Base-by-base conservation (phyloP, 2,888 invertebrate species). In the Dicyrtoma fusca region DNA sequence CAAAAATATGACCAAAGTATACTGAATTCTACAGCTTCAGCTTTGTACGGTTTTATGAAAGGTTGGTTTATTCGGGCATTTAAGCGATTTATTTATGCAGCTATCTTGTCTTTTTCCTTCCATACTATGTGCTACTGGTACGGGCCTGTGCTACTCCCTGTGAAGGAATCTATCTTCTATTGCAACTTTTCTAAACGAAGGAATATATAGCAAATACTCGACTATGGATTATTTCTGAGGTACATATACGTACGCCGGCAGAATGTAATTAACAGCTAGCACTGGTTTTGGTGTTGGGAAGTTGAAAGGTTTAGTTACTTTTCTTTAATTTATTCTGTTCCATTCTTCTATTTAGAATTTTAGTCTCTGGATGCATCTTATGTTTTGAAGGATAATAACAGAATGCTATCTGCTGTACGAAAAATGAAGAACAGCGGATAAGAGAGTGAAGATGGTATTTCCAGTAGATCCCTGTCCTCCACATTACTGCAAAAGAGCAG, bases 11-110 rank as follows among this genome's bases (percentile, higher is more conserved):
- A 21, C 11, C 10, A 53, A 17, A 8, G 49, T 49, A 4, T 49
- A 49, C 5, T 14, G 49, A 49, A 49, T 17, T 53, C 17, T 10
- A 49, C 14, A 4, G 53, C 19, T 53, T 17, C 53, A 17, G 21
- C 17, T 21, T 21, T 53, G 53, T 61, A 34, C 14, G 1, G 34
- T 61, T 61, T 34, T 61, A 59, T 59, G 34, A 8, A 53, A 34
- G 34, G 61, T 42, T 42, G 17, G 26, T 61, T 61, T 61, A 61
- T 26, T 34, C 42, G 42, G 42, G 17, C 61, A 34, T 61, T 61
- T 61, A 61, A 26, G 19, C 61, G 34, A 61, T 61, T 26, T 61
- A 61, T 61, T 34, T 61, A 61, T 17, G 17, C 42, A 34, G n/a
- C 17, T n/a, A 21, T 59, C 11, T 19, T n/a, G 25, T 53, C 53